Evolutionary conservation across 2,888 invertebrate species (phyloP), one percentile per base, ranked within the genome.

Genomic region (Sussaba pulchella): DNA sequence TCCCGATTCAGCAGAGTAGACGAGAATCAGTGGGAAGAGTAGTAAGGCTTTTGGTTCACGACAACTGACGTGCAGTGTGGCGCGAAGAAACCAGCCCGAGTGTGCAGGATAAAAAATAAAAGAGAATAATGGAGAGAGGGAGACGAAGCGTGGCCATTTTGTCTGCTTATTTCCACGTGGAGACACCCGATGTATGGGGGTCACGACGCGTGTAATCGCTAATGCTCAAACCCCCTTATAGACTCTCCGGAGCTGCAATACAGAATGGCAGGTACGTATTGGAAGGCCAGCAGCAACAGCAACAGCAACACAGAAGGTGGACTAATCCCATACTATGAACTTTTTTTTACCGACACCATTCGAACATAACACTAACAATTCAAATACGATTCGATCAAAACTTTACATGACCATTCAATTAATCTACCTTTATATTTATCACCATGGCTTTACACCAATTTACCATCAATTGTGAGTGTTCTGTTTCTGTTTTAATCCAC

Each of bases 181-280:
- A 87, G 88, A 87, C 87, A 89, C 87, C 82, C 88, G 88, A 86
- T 91, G 88, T 91, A 91, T 90, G 88, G 90, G 77, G 77, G 86
- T 89, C 86, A 71, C 89, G 88, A 89, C 85, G 88, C 91, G 91
- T 91, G 89, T 91, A 91, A 91, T 91, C 91, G 91, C 91, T 91
- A 91, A 91, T 91, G 89, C 87, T 85, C 83, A 83, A 89, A 86
- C 87, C 86, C 78, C 83, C 87, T 87, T 70, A 57, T 31, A 57
- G 88, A 86, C 74, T 52, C 59, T 73, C 69, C 54, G 59, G 70
- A 31, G 43, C 24, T 64, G 61, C 69, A 70, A 71, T 75, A 43
- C 52, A 26, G n/a, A 45, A 78, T 36, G 39, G 43, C 12, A 24
- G 26, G 19, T 45, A 69, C 24, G 41, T 24, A 66, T 36, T 69